phyloP scores from a whole-genome alignment of 1,140 invertebrate genomes.

The Pseudobourletiella spinata region DNA sequence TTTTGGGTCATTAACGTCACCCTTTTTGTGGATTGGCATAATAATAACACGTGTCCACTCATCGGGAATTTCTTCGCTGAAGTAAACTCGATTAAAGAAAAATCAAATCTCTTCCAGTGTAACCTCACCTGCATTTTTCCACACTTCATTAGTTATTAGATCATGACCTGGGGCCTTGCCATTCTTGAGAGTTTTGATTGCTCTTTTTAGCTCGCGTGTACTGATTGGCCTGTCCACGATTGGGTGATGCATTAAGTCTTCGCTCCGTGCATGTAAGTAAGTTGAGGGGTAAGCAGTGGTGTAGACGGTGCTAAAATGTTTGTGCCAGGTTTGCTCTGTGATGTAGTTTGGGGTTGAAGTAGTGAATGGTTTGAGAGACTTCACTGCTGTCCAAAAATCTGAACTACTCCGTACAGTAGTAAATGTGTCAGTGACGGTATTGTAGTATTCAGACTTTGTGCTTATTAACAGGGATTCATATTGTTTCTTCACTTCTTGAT shows the following conservation, averaged over 20 bases:
- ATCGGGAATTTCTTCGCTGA: background rate
- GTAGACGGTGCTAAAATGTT: background rate
- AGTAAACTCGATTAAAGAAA: background rate
- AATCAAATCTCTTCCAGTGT: background rate
- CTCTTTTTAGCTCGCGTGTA: background rate
- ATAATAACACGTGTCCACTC: slow-evolving; percentile 6
- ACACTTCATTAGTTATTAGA: slow-evolving; percentile 12
- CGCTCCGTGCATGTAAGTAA: background rate
- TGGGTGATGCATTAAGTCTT: background rate
- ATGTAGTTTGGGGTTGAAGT: background rate
- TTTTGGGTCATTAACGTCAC: background rate
- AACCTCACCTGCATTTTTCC: slow-evolving; percentile 4
- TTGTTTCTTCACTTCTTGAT: background rate
- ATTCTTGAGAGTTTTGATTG: background rate
- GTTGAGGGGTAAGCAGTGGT: background rate
- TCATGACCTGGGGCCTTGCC: slow-evolving; percentile 14
- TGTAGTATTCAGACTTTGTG: background rate
- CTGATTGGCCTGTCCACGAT: background rate
- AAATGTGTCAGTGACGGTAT: background rate
- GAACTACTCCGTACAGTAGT: background rate
- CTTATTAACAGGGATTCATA: background rate
- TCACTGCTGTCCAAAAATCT: background rate
- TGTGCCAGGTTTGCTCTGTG: background rate
- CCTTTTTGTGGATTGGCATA: slow-evolving; percentile 18
- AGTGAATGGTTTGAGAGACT: background rate